Evolutionary conservation across 1,140 invertebrate genomes (phyloP), one percentile per base, ranked within the genome.

Genomic region (Trachelipus rathkii): DNA sequence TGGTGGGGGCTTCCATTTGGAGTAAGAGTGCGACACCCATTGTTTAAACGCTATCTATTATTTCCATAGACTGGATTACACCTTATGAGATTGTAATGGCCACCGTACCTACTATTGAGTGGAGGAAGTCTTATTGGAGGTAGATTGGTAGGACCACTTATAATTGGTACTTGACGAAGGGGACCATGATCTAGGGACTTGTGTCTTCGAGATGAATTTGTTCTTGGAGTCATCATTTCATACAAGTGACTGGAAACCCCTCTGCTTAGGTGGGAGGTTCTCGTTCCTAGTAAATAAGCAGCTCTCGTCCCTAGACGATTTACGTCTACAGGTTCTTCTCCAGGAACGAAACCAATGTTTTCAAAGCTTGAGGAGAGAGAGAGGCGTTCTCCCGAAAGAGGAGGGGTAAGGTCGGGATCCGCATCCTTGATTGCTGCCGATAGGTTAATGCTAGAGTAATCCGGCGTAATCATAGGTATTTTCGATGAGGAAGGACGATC

Each of bases 321-420:
- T 8, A 76, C 78, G 19, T 82, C 78, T 8, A 67, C 72, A 19
- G 73, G 74, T 71, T 82, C 81, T 13, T 82, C 81, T 0, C 78
- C 78, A 24, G 72, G 71, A 21, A 80, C 81, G 73, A 77, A 81
- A 44, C 78, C 80, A 0, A 80, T 75, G 71, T 81, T 79, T 72
- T 82, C 79, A 70, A 80, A 79, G 45, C 76, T 79, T 10, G 78
- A 78, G 19, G 79, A 74, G 9, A 75, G 79, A 21, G 75, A 66
- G 11, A 74, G 79, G 43, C 77, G 71, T 10, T 33, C 33, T 33
- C 73, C 75, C 92, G 50, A 15, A 7, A 46, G 21, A 15, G 71
- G 76, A 43, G 75, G 66, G 43, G 67, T 43, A 21, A 43, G 9
- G 43, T 19, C 71, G 21, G 77, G 46, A 21, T 78, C 66, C 43